A percentile compares a stretch with the other conserved stretches of the same genome.
Conservation (phyloP, 2,797 vertebrate genomes). For the Microcaecilia unicolor region DNA sequence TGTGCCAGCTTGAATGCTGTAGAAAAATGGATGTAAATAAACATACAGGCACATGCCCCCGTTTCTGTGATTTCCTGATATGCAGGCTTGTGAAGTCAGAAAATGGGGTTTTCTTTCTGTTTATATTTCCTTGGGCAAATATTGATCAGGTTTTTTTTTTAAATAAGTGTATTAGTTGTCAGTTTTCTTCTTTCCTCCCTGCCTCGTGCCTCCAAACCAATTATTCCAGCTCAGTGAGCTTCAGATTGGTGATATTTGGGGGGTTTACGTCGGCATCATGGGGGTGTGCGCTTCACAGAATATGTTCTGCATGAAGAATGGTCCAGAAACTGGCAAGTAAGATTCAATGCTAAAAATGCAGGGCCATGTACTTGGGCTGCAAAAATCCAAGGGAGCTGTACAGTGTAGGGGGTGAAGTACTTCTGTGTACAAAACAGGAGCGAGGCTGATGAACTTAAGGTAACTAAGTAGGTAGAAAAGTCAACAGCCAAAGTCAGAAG, state of each 20-base stretch:
- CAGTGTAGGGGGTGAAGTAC: too few relatives aligned
- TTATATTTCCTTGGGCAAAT: background rate
- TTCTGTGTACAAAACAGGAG: too few relatives aligned
- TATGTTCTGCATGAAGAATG: too few relatives aligned
- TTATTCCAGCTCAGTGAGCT: slow-evolving; percentile 4
- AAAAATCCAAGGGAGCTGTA: too few relatives aligned
- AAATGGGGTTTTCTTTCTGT: background rate
- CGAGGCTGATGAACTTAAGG: too few relatives aligned
- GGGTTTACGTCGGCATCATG: too few relatives aligned
- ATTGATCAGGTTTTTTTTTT: slow-evolving; percentile 12
- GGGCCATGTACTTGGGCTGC: too few relatives aligned
- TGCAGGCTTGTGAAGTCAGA: background rate
- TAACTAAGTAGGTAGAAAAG: too few relatives aligned
- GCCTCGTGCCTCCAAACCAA: background rate
- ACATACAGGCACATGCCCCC: background rate
- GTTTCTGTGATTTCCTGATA: slow-evolving; percentile 1
- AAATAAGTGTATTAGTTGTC: background rate
- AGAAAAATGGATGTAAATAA: background rate
- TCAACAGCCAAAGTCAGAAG: too few relatives aligned
- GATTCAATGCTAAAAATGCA: too few relatives aligned
- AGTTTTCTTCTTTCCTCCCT: background rate
- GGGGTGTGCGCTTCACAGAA: too few relatives aligned
- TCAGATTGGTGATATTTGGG: slow-evolving; percentile 3
- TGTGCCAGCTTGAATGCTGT: background rate
- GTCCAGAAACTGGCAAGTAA: too few relatives aligned